Base-by-base conservation (phyloP, 2,113 vertebrate species). In the Mustela nigripes region DNA sequence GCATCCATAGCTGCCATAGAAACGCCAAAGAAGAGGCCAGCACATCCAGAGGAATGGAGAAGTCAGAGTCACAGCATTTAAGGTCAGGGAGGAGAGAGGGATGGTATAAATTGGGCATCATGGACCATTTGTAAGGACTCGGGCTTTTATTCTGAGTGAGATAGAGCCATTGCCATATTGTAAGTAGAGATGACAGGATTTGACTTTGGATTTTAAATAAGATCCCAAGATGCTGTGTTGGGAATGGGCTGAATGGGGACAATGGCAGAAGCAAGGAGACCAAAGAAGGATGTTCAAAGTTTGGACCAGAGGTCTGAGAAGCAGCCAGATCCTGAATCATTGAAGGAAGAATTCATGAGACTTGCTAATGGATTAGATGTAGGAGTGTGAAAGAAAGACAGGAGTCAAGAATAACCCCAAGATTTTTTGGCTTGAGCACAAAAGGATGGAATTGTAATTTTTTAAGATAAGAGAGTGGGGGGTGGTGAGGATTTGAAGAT, bases 301-400 rank as follows among this genome's bases (percentile, higher is more conserved):
- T 58, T 33, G 48, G 50, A 80, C 21, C 22, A 78, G 10, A 78
- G 10, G 11, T 82, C 58, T 76, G 48, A 94, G 79, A 93, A 89
- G n/a, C 24, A 39, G 63, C 71, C 83, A 89, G 90, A 63, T 71
- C 58, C 60, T 76, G n/a, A 26, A 79, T 79, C 89, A 87, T 45
- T 94, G 85, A 83, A 82, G 73, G 80, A 89, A 89, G 73, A 91
- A 60, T 15, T 58, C 73, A 33, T 82, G 36, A 19, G 81, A 45
- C 11, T 71, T 94, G 60, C 60, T 96, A 81, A 92, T 58, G 53
- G 56, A 74, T 91, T 81, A 95, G 88, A 67, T 71, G 18, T 48
- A 91, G 93, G 67, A 78, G 56, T 78, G 14, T 93, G 71, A 88
- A 97, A 96, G 89, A 92, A 97, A 87, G 50, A 73, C 58, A 60